phyloP scores from a whole-genome alignment of 2,797 vertebrate species.

The Bradypus variegatus region DNA sequence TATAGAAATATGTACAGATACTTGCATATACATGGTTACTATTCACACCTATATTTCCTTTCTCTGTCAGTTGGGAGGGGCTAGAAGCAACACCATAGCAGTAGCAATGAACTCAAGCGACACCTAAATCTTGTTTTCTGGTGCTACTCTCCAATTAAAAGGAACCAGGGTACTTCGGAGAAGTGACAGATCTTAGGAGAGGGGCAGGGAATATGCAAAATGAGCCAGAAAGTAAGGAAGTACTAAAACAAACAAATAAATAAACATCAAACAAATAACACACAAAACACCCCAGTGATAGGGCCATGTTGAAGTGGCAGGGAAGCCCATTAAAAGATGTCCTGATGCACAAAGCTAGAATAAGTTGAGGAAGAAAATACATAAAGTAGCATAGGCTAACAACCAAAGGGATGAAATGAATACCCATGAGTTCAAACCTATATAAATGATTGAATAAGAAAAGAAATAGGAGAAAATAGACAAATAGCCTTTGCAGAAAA shows the following conservation, averaged over 20 bases:
- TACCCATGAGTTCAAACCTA: neutral
- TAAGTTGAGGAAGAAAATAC: neutral
- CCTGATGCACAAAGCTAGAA: neutral
- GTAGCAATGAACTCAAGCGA: neutral
- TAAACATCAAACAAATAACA: neutral
- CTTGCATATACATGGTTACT: neutral
- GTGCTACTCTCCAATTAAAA: neutral
- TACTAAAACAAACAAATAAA: neutral
- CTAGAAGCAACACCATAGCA: neutral
- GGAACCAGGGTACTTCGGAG: neutral
- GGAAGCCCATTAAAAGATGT: too few relatives aligned
- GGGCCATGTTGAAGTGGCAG: neutral
- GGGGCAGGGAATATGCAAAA: neutral
- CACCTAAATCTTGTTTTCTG: neutral
- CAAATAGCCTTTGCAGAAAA: too few relatives aligned
- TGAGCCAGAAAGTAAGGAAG: neutral
- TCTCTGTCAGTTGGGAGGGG: neutral
- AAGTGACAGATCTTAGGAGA: neutral
- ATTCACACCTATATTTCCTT: neutral
- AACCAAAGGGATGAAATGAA: neutral
- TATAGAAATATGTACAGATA: neutral
- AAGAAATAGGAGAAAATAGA: too few relatives aligned
- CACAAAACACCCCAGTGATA: neutral
- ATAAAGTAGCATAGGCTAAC: neutral
- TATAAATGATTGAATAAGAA: neutral